These are phyloP conservation scores for Phortica magna DNA, from an alignment of 2,888 invertebrate species.

Conservation along the genomic window DNA sequence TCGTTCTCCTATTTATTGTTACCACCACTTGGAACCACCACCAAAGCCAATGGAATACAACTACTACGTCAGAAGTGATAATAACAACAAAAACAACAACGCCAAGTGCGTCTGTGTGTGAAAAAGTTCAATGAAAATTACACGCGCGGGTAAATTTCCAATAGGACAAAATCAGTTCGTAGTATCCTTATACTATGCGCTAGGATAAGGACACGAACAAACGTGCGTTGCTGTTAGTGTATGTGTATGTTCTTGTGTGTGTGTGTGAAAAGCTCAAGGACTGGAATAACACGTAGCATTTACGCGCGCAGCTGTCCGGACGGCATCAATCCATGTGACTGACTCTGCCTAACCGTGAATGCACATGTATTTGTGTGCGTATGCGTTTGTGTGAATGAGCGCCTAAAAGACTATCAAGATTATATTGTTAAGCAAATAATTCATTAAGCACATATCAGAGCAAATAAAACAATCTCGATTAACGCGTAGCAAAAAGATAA, in stretches of 20 bases:
- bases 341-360: constrained; percentile 4
- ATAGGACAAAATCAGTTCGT: constrained; percentile 47
- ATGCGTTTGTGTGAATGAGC: constrained; percentile 58
- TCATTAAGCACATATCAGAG: constrained; percentile 33
- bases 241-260: constrained; percentile 21
- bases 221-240: not conserved
- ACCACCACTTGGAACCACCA: not conserved
- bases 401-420: constrained; percentile 55
- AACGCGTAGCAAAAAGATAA: not conserved
- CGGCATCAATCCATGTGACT: constrained; percentile 12
- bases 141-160: constrained; percentile 65
- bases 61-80: constrained; percentile 20
- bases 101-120: constrained; percentile 20
- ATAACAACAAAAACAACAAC: constrained; percentile 24
- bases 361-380: constrained; percentile 36
- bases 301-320: constrained; percentile 58
- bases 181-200: constrained; percentile 59
- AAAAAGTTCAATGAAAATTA: constrained; percentile 64
- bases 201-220: constrained; percentile 53
- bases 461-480: not conserved
- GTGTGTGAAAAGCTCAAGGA: constrained; percentile 61
- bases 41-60: not conserved
- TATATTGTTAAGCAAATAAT: constrained; percentile 43
- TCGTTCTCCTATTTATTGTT: constrained; percentile 33
- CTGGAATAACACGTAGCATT: constrained; percentile 68